A percentile compares a stretch with the other conserved stretches of the same genome.
Conservation (phyloP, 2,888 invertebrate genomes). For the Spilarctia lutea region DNA sequence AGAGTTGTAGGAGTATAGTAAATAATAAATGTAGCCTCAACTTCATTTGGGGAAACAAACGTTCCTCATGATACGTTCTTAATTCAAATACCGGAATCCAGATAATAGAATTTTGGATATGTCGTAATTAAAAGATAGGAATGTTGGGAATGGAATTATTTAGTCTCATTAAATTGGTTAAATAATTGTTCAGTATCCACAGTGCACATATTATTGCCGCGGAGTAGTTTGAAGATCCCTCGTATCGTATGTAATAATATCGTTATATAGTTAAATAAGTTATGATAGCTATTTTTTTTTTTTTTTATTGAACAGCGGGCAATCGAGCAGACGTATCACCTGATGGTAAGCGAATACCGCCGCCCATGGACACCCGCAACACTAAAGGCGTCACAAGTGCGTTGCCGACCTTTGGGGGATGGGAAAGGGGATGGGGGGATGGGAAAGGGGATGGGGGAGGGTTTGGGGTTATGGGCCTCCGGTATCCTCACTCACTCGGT, state of each 20-base stretch:
- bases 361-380: no score
- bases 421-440: no score
- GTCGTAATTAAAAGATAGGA: constrained; percentile 24
- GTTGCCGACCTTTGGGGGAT: no score
- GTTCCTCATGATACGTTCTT: constrained; percentile 23
- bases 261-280: no score
- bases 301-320: no score
- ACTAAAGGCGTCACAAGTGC: no score
- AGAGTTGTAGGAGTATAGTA: constrained; percentile 38
- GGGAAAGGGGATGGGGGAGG: no score
- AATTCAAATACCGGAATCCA: constrained; percentile 34
- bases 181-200: background rate
- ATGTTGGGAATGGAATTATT: constrained; percentile 3
- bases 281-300: no score
- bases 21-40: constrained; percentile 37
- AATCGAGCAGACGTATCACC: no score
- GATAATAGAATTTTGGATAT: constrained; percentile 28
- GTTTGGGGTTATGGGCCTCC: no score
- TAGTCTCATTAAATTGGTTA: background rate
- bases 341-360: no score
- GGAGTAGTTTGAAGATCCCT: background rate
- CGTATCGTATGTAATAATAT: background rate
- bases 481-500: no score
- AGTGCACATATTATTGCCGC: background rate
- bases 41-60: constrained; percentile 15